phyloP scores from a whole-genome alignment of 2,113 vertebrate genomes.

The Thamnophis sirtalis region DNA sequence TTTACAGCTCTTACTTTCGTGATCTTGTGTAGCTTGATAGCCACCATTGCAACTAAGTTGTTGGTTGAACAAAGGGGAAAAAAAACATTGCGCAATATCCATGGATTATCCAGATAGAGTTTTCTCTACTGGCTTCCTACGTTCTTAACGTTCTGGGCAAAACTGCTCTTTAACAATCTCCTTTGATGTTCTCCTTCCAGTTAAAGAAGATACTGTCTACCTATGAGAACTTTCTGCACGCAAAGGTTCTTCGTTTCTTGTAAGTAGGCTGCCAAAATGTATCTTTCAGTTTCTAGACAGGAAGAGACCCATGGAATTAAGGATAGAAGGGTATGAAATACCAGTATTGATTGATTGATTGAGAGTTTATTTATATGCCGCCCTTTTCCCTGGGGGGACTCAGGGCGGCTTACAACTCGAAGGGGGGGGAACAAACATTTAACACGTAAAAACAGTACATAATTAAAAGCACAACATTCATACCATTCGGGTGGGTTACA shows the following conservation, averaged over 20 bases:
- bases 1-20: background rate
- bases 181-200: constrained; percentile 26
- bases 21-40: background rate
- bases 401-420: too few relatives aligned
- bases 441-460: too few relatives aligned
- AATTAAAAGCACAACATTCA: too few relatives aligned
- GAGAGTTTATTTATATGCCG: too few relatives aligned
- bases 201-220: constrained; percentile 29
- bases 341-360: too few relatives aligned
- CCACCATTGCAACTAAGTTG: background rate
- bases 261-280: constrained; percentile 25
- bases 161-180: accelerated
- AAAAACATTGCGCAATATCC: accelerated
- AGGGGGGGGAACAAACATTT: too few relatives aligned
- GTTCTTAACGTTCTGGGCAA: accelerated
- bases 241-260: constrained; percentile 25
- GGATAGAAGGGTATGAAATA: background rate
- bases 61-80: background rate
- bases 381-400: too few relatives aligned
- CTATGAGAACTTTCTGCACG: constrained; percentile 31
- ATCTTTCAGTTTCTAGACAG: accelerated
- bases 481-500: too few relatives aligned
- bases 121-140: background rate
- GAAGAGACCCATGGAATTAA: background rate
- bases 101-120: background rate